Base-by-base conservation (phyloP, 2,888 invertebrate species). In the Pterostichus madidus region DNA sequence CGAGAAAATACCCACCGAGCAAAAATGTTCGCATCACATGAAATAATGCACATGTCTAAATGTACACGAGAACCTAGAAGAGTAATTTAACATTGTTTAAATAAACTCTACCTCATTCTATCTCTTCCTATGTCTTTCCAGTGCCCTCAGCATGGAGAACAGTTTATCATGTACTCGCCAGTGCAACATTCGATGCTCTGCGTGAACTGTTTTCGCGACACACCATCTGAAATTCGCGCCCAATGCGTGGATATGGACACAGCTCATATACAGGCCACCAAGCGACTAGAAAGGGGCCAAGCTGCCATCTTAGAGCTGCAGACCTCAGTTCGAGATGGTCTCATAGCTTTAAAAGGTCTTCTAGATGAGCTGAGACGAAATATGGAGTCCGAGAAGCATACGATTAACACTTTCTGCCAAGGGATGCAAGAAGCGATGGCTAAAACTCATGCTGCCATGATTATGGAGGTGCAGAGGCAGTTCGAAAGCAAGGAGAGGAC, bases 1-100 rank as follows among this genome's bases (percentile, higher is more conserved):
- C 91, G 95, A 76, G 94, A 94, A 86, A 93, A 93, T 86, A 95
- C 95, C 0, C 95, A 95, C 87, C 90, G 94, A 85, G 95, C 95
- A 4, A 94, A 94, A 88, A 95, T 95, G 95, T 95, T 95, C 88
- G 92, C 94, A 0, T 91, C 92, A 31, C 95, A 95, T 87, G 94
- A 94, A 84, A 92, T 95, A 13, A 92, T 95, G 13, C 93, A 93
- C 86, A 93, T 95, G 92, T 93, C 94, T 24, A 94, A 94, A 87
- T 93, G 94, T 86, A 91, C 92, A 17, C 93, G 93, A 86, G 94
- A 94, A 87, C 93, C 93, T n/a, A 93, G 93, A 88, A 91, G 93
- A 88, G 94, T 93, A 88, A 39, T 8, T 8, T 39, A 49, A 32
- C 56, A 11, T 79, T 49, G 15, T 49, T 44, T 64, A 80, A 77